Evolutionary conservation across 2,888 invertebrate genomes (phyloP), one percentile per base, ranked within the genome.

Genomic region (Diplazon laetatorius): DNA sequence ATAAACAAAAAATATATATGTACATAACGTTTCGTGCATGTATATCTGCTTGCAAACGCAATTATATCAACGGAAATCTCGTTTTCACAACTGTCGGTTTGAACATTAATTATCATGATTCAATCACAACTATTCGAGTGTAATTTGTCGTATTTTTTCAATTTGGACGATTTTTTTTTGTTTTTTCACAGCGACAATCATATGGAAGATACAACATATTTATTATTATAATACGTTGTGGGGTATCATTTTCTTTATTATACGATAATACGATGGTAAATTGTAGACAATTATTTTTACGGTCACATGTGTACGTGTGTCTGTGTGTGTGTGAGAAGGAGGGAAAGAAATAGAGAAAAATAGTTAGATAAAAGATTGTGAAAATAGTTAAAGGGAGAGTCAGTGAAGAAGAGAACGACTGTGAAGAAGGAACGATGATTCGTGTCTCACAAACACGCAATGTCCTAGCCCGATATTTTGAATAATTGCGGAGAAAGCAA

Each of bases 401-500:
- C 0, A 1, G 9, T 12, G n/a, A 59, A 39, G 5, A 59, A 39
- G 59, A 37, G 20, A 39, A 59, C 18, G 59, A 37, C 57, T 35
- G 30, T 30, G 52, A 55, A n/a, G n/a, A n/a, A 60, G 39, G 65
- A 72, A 25, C 44, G 62, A 63, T 71, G 20, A 30, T 44, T 52
- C 52, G 69, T 52, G 75, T 42, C 48, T 50, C 20, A 20, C 46
- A 16, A n/a, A 37, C 71, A 71, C 70, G 71, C 78, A 71, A 78
- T 63, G 66, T 48, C 62, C 75, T 72, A 72, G 66, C 70, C 48
- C 57, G 66, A 85, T 85, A 82, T 85, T 88, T 87, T 85, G 82
- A 78, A 83, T 85, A 84, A 87, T 88, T 83, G 73, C 62, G 84
- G 88, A 85, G 89, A 89, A 88, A 88, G 88, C 82, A 76, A 70